phyloP scores from a whole-genome alignment of 2,888 invertebrate genomes.

The Gibbula magus region DNA sequence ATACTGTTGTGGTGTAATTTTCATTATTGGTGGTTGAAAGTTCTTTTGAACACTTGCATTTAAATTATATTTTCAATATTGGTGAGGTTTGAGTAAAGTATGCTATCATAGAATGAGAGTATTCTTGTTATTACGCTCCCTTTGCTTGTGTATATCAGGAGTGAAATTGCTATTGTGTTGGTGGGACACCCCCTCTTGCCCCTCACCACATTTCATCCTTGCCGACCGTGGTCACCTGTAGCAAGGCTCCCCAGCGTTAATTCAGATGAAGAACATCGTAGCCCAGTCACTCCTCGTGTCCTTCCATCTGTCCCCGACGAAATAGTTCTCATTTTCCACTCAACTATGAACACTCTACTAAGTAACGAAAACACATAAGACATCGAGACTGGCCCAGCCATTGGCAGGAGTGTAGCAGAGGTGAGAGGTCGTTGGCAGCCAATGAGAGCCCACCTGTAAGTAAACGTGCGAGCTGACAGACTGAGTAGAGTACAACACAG shows the following conservation, averaged over 20 bases:
- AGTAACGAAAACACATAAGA: not conserved
- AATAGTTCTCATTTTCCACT: constrained; percentile 10
- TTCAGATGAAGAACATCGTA: not conserved
- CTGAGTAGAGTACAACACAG: not conserved
- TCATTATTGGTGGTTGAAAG: too few species aligned
- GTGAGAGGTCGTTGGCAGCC: not conserved
- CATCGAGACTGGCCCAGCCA: not conserved
- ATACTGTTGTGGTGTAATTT: too few species aligned
- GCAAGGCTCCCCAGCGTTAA: not conserved
- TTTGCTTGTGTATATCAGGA: not conserved
- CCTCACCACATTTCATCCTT: not conserved
- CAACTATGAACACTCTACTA: not conserved
- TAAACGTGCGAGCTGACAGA: not conserved
- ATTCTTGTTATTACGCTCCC: not conserved
- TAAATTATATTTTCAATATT: not conserved
- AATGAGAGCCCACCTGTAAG: not conserved
- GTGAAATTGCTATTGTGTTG: not conserved
- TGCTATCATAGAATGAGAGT: not conserved
- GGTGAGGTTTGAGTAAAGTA: not conserved
- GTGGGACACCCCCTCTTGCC: not conserved
- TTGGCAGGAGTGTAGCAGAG: not conserved
- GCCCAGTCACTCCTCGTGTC: constrained; percentile 5
- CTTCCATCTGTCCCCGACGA: not conserved
- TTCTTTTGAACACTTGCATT: not conserved
- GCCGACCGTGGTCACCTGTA: not conserved